phyloP scores from a whole-genome alignment of 2,113 vertebrate species.

The Phalacrocorax pelagicus region DNA sequence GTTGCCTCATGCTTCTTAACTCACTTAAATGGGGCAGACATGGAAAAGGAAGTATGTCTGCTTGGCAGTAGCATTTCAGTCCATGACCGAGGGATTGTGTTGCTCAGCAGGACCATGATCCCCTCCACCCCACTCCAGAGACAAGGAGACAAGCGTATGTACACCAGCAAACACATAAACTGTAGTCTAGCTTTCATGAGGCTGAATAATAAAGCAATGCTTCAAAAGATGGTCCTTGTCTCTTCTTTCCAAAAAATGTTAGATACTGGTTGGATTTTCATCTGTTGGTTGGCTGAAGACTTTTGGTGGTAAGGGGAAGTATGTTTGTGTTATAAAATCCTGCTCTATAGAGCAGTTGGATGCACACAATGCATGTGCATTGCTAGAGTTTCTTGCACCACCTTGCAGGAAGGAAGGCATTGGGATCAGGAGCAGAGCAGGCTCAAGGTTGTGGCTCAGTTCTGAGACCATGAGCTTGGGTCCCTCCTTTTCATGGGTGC shows the following conservation, averaged over 20 bases:
- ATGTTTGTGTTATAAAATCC: not conserved
- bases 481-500: not conserved
- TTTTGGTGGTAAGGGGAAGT: fast-evolving
- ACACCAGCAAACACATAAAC: not conserved
- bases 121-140: not conserved
- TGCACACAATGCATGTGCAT: not conserved
- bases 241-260: not conserved
- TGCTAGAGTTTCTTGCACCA: not conserved
- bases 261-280: not conserved
- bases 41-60: not conserved
- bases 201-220: not conserved
- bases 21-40: not conserved
- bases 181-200: not conserved
- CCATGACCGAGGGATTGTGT: not conserved
- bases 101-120: not conserved
- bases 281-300: not conserved
- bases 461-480: not conserved
- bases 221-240: not conserved
- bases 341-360: not conserved
- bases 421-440: not conserved
- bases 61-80: not conserved
- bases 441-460: not conserved
- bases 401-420: not conserved
- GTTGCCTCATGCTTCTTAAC: not conserved
- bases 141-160: not conserved